phyloP scores from a whole-genome alignment of 1,140 invertebrate genomes.

The Pinna nobilis region DNA sequence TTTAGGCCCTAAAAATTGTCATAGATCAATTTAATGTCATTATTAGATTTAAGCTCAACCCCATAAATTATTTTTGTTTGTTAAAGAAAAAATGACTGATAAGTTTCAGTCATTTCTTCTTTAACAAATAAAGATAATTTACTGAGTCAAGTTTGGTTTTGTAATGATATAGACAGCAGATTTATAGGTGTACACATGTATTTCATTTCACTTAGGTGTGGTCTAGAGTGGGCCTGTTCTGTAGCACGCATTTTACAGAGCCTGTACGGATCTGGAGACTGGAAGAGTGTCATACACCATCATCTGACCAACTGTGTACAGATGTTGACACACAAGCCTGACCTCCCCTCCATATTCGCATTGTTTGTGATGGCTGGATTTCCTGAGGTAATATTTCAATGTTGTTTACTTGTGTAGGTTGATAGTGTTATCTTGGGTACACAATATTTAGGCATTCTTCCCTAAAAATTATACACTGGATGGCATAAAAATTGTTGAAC shows the following conservation, averaged over 20 bases:
- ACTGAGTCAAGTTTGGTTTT: too few species aligned
- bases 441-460: neutral
- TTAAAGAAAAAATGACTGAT: too few species aligned
- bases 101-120: too few species aligned
- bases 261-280: slow-evolving; percentile 57
- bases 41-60: too few species aligned
- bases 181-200: too few species aligned
- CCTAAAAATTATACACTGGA: neutral
- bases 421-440: neutral
- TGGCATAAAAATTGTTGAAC: too few species aligned
- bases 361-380: slow-evolving; percentile 73
- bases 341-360: slow-evolving; percentile 68
- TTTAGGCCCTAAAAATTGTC: too few species aligned
- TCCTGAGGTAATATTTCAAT: slow-evolving; percentile 63
- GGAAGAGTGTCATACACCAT: slow-evolving; percentile 62
- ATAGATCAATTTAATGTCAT: too few species aligned
- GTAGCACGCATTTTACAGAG: slow-evolving; percentile 67
- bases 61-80: too few species aligned
- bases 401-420: neutral
- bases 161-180: too few species aligned
- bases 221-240: slow-evolving; percentile 70
- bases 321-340: slow-evolving; percentile 49
- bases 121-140: too few species aligned
- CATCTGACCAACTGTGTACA: slow-evolving; percentile 64
- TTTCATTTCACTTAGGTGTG: slow-evolving; percentile 47